phyloP scores from a whole-genome alignment of 2,888 invertebrate genomes.

The Heliconius ismenius region DNA sequence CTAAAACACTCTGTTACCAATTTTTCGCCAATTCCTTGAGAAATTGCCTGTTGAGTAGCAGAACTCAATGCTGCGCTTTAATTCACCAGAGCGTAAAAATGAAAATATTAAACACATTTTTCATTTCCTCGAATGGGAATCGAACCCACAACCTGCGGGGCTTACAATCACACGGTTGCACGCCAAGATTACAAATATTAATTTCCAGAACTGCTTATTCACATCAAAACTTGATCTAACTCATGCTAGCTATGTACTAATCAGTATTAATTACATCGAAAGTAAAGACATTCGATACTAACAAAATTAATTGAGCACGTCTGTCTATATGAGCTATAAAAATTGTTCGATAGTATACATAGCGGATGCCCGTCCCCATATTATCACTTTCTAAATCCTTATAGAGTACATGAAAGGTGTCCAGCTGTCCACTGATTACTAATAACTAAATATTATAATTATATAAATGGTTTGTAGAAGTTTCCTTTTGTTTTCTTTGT shows the following conservation, averaged over 20 bases:
- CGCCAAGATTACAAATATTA: no score
- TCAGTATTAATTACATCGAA: conserved; percentile 13
- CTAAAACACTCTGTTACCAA: no score
- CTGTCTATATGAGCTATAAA: conserved; percentile 25
- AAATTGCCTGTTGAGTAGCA: no score
- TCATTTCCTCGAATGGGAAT: no score
- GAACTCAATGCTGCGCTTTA: no score
- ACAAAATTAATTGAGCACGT: background rate
- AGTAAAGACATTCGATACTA: conserved; percentile 7
- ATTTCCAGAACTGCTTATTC: background rate
- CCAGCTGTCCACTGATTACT: conserved; percentile 52
- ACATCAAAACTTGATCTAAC: background rate
- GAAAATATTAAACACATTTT: no score
- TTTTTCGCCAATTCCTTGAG: no score
- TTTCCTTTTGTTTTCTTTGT: conserved; percentile 56
- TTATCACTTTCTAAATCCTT: conserved; percentile 69
- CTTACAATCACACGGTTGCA: no score
- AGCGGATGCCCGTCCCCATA: conserved; percentile 46
- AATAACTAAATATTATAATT: conserved; percentile 41
- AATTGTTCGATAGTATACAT: conserved; percentile 43
- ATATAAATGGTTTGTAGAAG: conserved; percentile 42
- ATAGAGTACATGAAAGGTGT: conserved; percentile 59
- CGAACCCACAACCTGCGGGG: no score
- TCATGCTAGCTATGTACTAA: background rate
- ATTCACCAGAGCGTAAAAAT: no score